Conservation (phyloP, 1,140 invertebrate species). For the Microvelia longipes region DNA sequence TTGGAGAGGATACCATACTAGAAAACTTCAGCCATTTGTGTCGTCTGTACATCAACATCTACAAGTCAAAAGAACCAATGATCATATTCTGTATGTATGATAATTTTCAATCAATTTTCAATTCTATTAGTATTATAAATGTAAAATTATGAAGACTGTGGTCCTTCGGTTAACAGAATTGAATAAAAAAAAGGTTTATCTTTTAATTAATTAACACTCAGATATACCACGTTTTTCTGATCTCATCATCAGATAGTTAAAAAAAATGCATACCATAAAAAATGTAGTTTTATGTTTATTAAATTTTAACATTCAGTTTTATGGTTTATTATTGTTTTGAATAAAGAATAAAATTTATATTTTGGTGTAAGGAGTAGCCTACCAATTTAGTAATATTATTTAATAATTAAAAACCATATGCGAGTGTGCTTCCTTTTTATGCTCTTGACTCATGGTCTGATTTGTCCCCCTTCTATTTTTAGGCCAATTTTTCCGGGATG, state of each 20-base stretch:
- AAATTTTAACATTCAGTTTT: too few species aligned
- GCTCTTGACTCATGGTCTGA: too few species aligned
- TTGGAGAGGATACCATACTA: conserved; percentile 71
- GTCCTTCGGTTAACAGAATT: background rate
- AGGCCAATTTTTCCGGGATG: too few species aligned
- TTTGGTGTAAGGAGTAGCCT: too few species aligned
- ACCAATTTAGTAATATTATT: too few species aligned
- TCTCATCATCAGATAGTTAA: background rate
- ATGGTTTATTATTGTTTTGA: too few species aligned
- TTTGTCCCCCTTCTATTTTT: too few species aligned
- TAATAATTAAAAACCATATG: too few species aligned
- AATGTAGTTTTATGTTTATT: too few species aligned
- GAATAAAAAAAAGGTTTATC: background rate
- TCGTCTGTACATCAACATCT: conserved; percentile 57
- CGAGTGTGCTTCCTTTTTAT: too few species aligned
- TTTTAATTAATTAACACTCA: background rate
- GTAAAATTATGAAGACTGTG: background rate
- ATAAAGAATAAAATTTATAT: too few species aligned
- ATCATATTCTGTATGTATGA: conserved; percentile 63
- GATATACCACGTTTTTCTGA: background rate
- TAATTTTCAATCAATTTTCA: background rate
- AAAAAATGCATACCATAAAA: too few species aligned
- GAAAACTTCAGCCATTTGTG: conserved; percentile 59
- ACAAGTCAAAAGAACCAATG: conserved; percentile 59
- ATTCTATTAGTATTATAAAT: background rate